Evolutionary conservation across 37 sponge, comb jelly and placozoan genomes (phyloP).

Genomic region (Dysidea cf. avara): DNA sequence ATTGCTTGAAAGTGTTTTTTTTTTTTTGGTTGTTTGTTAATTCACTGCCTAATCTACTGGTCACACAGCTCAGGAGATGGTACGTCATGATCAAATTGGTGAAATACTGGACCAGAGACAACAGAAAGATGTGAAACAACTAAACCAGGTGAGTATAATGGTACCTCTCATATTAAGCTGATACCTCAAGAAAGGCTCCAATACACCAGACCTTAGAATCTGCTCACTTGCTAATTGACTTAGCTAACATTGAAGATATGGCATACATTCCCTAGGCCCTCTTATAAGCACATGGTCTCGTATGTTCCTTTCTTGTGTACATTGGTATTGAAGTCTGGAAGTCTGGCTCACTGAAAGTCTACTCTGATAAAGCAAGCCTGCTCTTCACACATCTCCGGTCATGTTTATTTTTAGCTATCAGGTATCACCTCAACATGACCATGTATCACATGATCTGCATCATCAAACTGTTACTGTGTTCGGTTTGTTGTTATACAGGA

Average conservation of each 20-base stretch:
- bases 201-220: neutral
- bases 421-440: too few relatives aligned
- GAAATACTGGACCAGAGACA: conserved; percentile 73
- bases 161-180: neutral
- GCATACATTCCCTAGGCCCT: neutral
- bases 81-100: conserved; percentile 65
- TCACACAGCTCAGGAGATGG: conserved; percentile 79
- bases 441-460: too few relatives aligned
- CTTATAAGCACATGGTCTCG: neutral
- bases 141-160: conserved; percentile 50
- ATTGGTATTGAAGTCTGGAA: too few relatives aligned
- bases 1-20: too few relatives aligned
- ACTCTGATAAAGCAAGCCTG: neutral
- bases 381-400: too few relatives aligned
- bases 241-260: too few relatives aligned
- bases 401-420: too few relatives aligned
- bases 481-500: conserved; percentile 26
- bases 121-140: conserved; percentile 43
- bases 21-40: too few relatives aligned
- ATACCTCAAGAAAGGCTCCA: neutral
- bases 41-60: too few relatives aligned
- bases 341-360: too few relatives aligned
- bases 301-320: too few relatives aligned
- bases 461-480: neutral
- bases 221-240: conserved; percentile 3